Base-by-base conservation (phyloP, 2,113 vertebrate species). In the Solea senegalensis region DNA sequence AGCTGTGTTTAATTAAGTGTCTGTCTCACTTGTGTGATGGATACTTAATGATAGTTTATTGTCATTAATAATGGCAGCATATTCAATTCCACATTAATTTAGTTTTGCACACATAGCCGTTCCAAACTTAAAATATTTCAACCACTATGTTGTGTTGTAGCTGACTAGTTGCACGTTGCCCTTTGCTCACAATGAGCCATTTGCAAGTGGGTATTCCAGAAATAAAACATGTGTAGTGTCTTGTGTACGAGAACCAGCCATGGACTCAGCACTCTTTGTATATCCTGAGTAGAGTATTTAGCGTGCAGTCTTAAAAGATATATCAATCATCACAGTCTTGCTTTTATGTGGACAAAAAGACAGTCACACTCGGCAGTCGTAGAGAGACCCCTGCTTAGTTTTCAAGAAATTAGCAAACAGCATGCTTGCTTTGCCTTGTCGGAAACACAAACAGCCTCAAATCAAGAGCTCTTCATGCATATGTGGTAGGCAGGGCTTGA, bases 391-490 rank as follows among this genome's bases (percentile, higher is more conserved):
- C 45, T 9, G 11, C 27, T 64, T 12, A n/a, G 8, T 41, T 0
- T 51, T 74, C 44, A 39, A 53, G 11, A 65, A 74, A 67, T 72
- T 65, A 52, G 56, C 58, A 8, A 50, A 39, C 40, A 54, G 12
- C 45, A 51, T 57, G n/a, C 64, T 27, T 48, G 26, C 58, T 66
- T 65, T 76, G 21, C 74, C 63, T 63, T 14, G 58, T 26, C 27
- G 2, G n/a, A 66, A 76, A 61, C 49, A 65, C 8, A 3, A 76
- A 68, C 11, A 1, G 34, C 57, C 48, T 65, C 27, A 76, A 82
- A 74, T 85, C 75, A 76, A 77, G 76, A 65, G 73, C 68, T 56
- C 61, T 76, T 78, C 54, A 26, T 66, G 59, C 8, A 44, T 13
- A 53, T 27, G 9, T 61, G 54, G 65, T 16, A 14, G 65, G 46